Evolutionary conservation across 53 echinoderm and acorn worm genomes (phyloP), one percentile per base, ranked within the genome.

Genomic region (Pentamera pediparva): DNA sequence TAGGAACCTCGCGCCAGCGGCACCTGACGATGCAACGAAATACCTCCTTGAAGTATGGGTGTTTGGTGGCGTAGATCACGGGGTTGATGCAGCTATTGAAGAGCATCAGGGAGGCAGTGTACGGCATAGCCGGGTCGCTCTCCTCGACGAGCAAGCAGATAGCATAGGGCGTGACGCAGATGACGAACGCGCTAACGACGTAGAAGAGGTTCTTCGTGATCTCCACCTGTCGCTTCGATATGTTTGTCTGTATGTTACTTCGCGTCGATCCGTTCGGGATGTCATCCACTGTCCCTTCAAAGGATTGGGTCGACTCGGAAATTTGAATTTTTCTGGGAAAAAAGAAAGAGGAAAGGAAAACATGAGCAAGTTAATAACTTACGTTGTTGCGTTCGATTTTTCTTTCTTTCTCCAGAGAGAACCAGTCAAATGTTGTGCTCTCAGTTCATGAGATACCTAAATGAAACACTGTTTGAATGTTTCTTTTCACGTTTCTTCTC

Each of bases 141-240:
- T 67, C 65, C 34, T 78, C 78, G n/a, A 79, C 59, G 72, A 87
- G 56, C 6, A 87, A 73, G 30, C 82, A 82, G 32, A 87, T 35
- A 25, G 78, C 74, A 39, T 76, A 87, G 21, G 87, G 87, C 10
- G 87, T 87, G 18, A 82, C 77, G 57, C 87, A 82, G 38, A 87
- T 43, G 22, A 87, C 26, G 67, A 82, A 87, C 32, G 78, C 78
- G 54, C 67, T 69, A 21, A 87, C 82, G 49, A 87, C 76, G 65
- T 87, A 87, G 59, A 78, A 82, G 33, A 87, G 62, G 35, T 87
- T 87, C 59, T 82, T 82, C 4, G 87, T 87, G 33, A 87, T 78
- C 52, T 82, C 65, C 2, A 60, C 27, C 60, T 87, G 82, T 7
- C 79, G 79, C 6, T 60, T 49, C 32, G 40, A 78, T 5, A 85